Evolutionary conservation across 1,140 invertebrate genomes (phyloP).

Genomic region (Aphaenogaster rudis): DNA sequence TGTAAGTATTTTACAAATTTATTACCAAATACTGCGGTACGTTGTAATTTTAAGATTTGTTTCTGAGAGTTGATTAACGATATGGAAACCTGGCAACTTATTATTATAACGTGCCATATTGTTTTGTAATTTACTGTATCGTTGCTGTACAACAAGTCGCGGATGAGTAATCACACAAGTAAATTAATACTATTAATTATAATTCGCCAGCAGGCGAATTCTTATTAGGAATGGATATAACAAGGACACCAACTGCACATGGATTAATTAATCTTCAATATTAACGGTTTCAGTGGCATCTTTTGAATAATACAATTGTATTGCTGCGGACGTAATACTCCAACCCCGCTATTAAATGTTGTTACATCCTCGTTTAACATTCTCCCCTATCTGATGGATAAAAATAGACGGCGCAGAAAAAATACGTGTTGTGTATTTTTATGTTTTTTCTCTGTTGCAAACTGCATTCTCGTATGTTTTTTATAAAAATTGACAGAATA

Average conservation of each 20-base stretch:
- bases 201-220: neutral
- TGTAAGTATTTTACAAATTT: neutral
- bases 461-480: neutral
- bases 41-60: neutral
- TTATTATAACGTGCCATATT: neutral
- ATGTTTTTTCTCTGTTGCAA: neutral
- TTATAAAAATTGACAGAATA: constrained; percentile 16
- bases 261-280: constrained; percentile 30
- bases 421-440: constrained; percentile 30
- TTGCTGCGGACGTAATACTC: neutral
- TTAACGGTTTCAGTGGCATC: constrained; percentile 4
- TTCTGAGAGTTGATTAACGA: constrained; percentile 1
- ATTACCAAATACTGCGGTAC: neutral
- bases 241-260: neutral
- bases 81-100: neutral
- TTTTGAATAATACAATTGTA: neutral
- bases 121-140: neutral
- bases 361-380: neutral
- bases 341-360: neutral
- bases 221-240: constrained; percentile 12
- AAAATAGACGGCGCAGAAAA: constrained; percentile 8
- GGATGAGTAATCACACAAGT: neutral
- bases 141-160: neutral
- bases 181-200: constrained; percentile 37
- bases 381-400: neutral